Evolutionary conservation across 2,113 vertebrate species (phyloP).

Genomic region (Leuciscus idus): DNA sequence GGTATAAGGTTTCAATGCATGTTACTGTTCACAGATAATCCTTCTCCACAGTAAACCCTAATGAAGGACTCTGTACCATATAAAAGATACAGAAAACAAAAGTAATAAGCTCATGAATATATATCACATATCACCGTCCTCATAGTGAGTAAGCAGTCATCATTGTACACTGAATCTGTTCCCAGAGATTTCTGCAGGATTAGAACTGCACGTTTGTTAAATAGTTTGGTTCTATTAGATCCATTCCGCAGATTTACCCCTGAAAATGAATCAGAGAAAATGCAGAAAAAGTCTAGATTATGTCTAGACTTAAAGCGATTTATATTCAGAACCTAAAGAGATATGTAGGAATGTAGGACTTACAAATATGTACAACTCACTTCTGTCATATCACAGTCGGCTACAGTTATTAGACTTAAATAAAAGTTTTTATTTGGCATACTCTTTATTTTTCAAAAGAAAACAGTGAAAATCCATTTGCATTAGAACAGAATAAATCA

Average conservation of each 20-base stretch:
- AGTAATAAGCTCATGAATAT: not conserved
- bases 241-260: not conserved
- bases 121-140: not conserved
- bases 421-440: not conserved
- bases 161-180: not conserved
- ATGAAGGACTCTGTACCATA: not conserved
- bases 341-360: not conserved
- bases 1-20: not conserved
- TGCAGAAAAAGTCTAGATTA: not conserved
- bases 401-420: slow-evolving; percentile 28
- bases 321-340: not conserved
- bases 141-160: not conserved
- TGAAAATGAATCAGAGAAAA: not conserved
- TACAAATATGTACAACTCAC: slow-evolving; percentile 23
- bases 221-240: not conserved
- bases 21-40: not conserved
- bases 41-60: not conserved
- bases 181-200: not conserved
- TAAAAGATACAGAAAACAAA: not conserved
- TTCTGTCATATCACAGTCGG: slow-evolving; percentile 23
- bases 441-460: not conserved
- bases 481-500: not conserved
- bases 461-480: not conserved
- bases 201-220: not conserved
- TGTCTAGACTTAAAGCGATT: not conserved